These are phyloP conservation scores for Brachypalpus laphriformis DNA, from an alignment of 2,888 invertebrate genomes.

Conservation along the genomic window DNA sequence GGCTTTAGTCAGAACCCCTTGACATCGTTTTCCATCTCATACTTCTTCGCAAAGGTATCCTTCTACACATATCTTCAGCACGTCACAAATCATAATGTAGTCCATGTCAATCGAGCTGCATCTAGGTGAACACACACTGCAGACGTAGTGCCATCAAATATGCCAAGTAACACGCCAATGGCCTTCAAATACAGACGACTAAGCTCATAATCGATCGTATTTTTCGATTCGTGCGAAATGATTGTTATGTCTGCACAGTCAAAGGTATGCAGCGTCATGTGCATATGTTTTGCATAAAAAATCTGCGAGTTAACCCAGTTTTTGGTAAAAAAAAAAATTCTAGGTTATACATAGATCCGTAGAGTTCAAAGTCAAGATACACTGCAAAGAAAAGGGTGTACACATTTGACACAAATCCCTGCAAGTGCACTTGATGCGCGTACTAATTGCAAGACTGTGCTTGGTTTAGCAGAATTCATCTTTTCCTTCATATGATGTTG, in stretches of 20 bases:
- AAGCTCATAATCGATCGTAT: constrained; percentile 16
- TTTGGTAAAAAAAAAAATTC: constrained; percentile 25
- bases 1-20: constrained; percentile 20
- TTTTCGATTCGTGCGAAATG: not conserved
- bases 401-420: constrained; percentile 69
- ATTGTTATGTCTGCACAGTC: not conserved
- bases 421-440: constrained; percentile 79
- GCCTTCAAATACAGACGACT: constrained; percentile 18
- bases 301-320: constrained; percentile 37
- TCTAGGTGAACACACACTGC: not conserved
- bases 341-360: constrained; percentile 33
- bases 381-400: constrained; percentile 4
- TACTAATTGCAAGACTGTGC: constrained; percentile 78
- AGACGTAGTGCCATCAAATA: not conserved
- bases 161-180: constrained; percentile 15
- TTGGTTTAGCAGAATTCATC: constrained; percentile 26
- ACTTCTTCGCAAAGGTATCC: not conserved
- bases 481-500: constrained; percentile 17
- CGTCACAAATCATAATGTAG: not conserved
- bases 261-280: not conserved
- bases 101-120: not conserved
- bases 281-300: not conserved
- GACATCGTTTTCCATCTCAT: constrained; percentile 5
- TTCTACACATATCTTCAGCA: not conserved
- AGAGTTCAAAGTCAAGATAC: constrained; percentile 67